Percentiles rank a stretch among this genome's conserved stretches.
These are phyloP conservation scores for Parazoanthus swiftii DNA, from an alignment of 92 coral and sea anemone species.

Conservation along the genomic window DNA sequence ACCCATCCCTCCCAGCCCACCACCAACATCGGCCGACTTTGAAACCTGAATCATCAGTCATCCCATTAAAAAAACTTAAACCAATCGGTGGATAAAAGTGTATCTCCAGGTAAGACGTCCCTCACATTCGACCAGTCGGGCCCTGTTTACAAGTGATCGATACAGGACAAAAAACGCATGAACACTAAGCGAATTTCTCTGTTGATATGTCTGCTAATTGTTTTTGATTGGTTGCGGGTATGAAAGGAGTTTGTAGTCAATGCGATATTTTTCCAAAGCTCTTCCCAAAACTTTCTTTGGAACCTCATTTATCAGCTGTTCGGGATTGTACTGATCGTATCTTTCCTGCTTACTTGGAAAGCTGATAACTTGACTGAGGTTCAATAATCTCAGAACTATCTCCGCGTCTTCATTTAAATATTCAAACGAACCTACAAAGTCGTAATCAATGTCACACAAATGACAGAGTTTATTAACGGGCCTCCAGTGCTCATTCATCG, in stretches of 20 bases:
- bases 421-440: constrained; percentile 51
- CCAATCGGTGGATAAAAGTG: too few relatives aligned
- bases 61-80: too few relatives aligned
- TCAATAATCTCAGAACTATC: constrained; percentile 2
- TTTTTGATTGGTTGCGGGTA: neutral
- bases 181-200: too few relatives aligned
- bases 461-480: constrained; percentile 47
- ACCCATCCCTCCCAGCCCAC: too few relatives aligned
- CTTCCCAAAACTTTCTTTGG: neutral
- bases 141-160: too few relatives aligned
- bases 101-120: accelerated
- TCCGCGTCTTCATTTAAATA: constrained; percentile 19
- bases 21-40: too few relatives aligned
- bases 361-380: constrained; percentile 1
- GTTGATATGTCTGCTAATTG: too few relatives aligned
- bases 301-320: neutral
- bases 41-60: too few relatives aligned
- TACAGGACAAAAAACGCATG: too few relatives aligned
- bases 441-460: constrained; percentile 35
- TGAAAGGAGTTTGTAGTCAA: neutral
- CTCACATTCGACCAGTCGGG: too few relatives aligned
- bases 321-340: neutral
- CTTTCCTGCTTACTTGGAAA: constrained; percentile 40
- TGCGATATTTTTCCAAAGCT: neutral
- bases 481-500: constrained; percentile 51